Base-by-base conservation (phyloP, 2,113 vertebrate genomes). In the Desmodus rotundus region DNA sequence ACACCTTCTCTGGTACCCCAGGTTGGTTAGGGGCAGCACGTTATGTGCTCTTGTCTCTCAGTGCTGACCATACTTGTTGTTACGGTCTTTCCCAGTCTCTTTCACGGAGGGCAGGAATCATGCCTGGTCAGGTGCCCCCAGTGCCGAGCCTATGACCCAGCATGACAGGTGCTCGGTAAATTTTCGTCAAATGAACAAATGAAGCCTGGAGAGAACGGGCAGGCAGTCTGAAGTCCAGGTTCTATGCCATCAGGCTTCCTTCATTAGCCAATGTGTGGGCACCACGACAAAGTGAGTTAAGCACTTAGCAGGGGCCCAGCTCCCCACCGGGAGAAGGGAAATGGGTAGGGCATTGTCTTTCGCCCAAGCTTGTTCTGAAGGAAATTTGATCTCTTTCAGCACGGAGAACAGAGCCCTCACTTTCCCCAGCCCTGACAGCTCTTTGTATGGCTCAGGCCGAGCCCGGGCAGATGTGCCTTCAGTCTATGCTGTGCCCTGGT, bases 391-490 rank as follows among this genome's bases (percentile, higher is more conserved):
- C 92, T 90, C 76, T 6, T 76, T 50, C 47, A 77, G 74, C 11
- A 47, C 13, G 20, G 10, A 92, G 17, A 92, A 91, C 17, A 36
- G 41, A 89, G 43, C 84, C 36, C 56, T 96, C 68, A n/a, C n/a
- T 74, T 73, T 58, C 88, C 68, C 45, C 68, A 73, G 63, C 47
- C 82, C 36, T 19, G 33, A 92, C 1, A 76, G 61, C 80, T 70
- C 80, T 83, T 74, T 74, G 12, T 28, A 33, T 0, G 7, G 45
- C 93, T 38, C 82, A 7, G 36, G 28, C 10, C 1, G 1, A 87
- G 61, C 38, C 83, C 4, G 38, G 97, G 93, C 98, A 98, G 98
- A 98, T 98, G 98, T 98, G 98, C 83, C 67, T 91, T 63, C 93
- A 97, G 97, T 98, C 98, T 97, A 83, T 93, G 93, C 54, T 36